phyloP scores from a whole-genome alignment of 2,888 invertebrate genomes.

The Orchestes rusci region DNA sequence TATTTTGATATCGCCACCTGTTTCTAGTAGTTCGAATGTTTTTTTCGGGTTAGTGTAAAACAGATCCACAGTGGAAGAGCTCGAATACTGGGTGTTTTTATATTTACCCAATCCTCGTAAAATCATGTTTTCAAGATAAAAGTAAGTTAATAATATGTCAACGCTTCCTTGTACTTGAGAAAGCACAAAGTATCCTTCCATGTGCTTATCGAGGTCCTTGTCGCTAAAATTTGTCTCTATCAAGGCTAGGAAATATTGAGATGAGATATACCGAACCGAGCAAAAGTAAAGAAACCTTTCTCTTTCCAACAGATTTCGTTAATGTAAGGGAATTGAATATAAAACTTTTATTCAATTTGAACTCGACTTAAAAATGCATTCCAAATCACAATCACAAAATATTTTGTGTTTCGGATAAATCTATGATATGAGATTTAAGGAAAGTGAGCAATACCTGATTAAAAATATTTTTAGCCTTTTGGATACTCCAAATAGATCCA shows the following conservation, averaged over 20 bases:
- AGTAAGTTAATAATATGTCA: constrained; percentile 48
- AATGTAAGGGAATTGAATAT: too few species aligned
- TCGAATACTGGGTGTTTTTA: constrained; percentile 38
- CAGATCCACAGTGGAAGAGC: constrained; percentile 44
- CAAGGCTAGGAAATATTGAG: too few species aligned
- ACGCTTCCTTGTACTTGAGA: constrained; percentile 44
- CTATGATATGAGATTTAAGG: too few species aligned
- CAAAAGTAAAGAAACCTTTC: too few species aligned
- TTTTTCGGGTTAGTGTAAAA: constrained; percentile 51
- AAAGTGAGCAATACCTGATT: too few species aligned
- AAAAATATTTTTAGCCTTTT: too few species aligned
- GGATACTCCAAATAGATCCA: too few species aligned
- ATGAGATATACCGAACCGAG: too few species aligned
- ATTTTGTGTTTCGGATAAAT: too few species aligned
- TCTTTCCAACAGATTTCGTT: too few species aligned
- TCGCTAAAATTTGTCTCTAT: too few species aligned
- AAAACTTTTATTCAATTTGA: background rate
- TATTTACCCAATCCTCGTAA: constrained; percentile 45
- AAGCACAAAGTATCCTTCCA: constrained; percentile 39
- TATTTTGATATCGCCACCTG: constrained; percentile 51
- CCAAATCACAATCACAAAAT: background rate
- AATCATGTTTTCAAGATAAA: constrained; percentile 48
- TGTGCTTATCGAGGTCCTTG: background rate
- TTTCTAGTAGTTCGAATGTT: constrained; percentile 45
- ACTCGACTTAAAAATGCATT: background rate